A percentile compares a stretch with the other conserved stretches of the same genome.
phyloP scores from a whole-genome alignment of 2,888 invertebrate species.

The Acronicta leporina region DNA sequence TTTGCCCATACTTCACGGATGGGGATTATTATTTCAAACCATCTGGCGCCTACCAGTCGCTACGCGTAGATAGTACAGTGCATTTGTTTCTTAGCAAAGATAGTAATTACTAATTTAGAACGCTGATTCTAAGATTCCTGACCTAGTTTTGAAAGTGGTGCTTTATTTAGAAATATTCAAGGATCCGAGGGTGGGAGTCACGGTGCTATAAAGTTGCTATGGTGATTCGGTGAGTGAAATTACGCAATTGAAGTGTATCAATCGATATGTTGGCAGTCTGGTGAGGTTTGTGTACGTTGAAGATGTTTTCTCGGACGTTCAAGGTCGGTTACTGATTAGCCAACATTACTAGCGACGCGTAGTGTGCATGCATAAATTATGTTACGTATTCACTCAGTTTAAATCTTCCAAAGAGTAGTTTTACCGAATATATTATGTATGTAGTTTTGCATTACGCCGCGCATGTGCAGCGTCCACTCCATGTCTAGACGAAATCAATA shows the following conservation, averaged over 20 bases:
- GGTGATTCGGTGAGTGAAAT: constrained; percentile 68
- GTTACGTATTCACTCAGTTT: constrained; percentile 7
- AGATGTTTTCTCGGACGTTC: constrained; percentile 65
- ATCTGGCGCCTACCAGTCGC: constrained; percentile 74
- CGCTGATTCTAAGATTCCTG: constrained; percentile 72
- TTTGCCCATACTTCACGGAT: constrained; percentile 70
- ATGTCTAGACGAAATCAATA: constrained; percentile 31
- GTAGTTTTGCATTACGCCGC: constrained; percentile 23
- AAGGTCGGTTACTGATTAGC: constrained; percentile 68
- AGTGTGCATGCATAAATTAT: constrained; percentile 50
- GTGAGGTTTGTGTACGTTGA: constrained; percentile 44
- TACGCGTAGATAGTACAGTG: constrained; percentile 61
- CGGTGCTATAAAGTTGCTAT: constrained; percentile 73
- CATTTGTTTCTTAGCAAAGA: constrained; percentile 60
- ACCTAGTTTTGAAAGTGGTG: constrained; percentile 73
- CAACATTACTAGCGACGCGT: constrained; percentile 17
- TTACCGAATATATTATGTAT: constrained; percentile 8
- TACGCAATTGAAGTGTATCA: constrained; percentile 58
- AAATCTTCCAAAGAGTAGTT: constrained; percentile 15
- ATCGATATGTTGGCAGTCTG: constrained; percentile 59
- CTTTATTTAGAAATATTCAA: constrained; percentile 72
- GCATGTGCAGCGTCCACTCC: constrained; percentile 40
- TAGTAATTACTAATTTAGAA: constrained; percentile 60
- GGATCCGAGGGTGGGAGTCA: constrained; percentile 71
- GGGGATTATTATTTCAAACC: constrained; percentile 81